These are phyloP conservation scores for Harmothoe impar DNA, from an alignment of 2,888 invertebrate genomes.

Conservation along the genomic window DNA sequence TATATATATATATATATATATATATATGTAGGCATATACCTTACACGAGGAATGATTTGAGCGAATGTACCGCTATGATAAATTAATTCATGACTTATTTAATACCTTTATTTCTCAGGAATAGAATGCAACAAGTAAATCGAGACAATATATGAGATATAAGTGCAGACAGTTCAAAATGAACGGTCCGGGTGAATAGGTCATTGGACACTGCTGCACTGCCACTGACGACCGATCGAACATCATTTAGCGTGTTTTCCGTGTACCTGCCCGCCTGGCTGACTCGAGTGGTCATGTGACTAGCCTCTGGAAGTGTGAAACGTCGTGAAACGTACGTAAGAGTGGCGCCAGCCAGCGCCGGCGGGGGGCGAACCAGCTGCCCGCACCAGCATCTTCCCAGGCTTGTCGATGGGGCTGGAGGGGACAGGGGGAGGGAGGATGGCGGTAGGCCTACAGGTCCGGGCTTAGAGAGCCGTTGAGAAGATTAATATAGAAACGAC, in stretches of 20 bases:
- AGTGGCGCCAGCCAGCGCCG: neutral
- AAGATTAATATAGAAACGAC: too few species aligned
- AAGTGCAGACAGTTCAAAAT: neutral
- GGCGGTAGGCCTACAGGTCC: neutral
- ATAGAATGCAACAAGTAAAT: neutral
- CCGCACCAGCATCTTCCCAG: constrained; percentile 16
- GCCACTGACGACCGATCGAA: neutral
- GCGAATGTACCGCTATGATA: too few species aligned
- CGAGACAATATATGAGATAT: too few species aligned
- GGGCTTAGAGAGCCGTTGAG: too few species aligned
- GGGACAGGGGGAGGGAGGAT: neutral
- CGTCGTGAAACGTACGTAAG: constrained; percentile 30
- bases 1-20: too few species aligned
- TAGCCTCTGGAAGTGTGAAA: neutral
- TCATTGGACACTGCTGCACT: neutral
- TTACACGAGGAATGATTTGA: too few species aligned
- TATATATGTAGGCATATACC: too few species aligned
- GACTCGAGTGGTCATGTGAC: constrained; percentile 33
- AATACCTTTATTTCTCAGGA: too few species aligned
- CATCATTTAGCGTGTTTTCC: constrained; percentile 21
- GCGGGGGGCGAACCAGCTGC: neutral
- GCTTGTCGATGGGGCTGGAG: neutral
- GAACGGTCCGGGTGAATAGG: neutral
- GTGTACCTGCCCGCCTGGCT: neutral
- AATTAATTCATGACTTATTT: too few species aligned